Percentiles rank a stretch among this genome's conserved stretches.
phyloP scores from a whole-genome alignment of 2,888 invertebrate genomes.

The Athetis lepigone region DNA sequence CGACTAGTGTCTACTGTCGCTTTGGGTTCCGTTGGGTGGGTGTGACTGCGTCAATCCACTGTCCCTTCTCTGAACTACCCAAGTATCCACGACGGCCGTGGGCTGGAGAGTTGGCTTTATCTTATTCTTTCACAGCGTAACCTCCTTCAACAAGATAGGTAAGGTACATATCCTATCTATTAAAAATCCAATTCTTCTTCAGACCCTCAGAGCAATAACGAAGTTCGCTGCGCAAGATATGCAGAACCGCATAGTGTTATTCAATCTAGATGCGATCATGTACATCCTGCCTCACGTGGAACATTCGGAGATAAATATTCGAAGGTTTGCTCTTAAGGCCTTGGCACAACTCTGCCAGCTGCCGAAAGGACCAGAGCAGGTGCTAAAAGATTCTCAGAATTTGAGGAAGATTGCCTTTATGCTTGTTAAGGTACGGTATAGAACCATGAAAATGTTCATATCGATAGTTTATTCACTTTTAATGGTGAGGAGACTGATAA shows the following conservation, averaged over 20 bases:
- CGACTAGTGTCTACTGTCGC: no score
- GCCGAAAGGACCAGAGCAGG: conserved; percentile 84
- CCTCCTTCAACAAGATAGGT: no score
- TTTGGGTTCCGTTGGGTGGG: no score
- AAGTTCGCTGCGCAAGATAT: conserved; percentile 85
- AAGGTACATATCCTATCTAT: no score
- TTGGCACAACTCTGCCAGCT: conserved; percentile 88
- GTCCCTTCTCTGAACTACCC: no score
- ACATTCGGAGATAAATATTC: conserved; percentile 80
- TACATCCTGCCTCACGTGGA: conserved; percentile 82
- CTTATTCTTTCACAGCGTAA: no score
- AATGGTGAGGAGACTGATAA: no score
- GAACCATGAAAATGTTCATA: no score
- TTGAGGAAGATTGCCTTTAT: conserved; percentile 82
- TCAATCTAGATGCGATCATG: conserved; percentile 77
- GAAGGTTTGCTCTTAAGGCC: conserved; percentile 88
- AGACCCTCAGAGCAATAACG: conserved; percentile 86
- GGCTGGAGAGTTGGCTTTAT: no score
- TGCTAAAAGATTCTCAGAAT: conserved; percentile 79
- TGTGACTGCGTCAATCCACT: no score
- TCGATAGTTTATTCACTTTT: no score
- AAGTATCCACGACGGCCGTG: no score
- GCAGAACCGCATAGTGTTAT: conserved; percentile 78
- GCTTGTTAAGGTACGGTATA: conserved; percentile 77
- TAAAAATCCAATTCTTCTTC: conserved; percentile 3